Conservation (phyloP, 2,888 invertebrate genomes). For the Ommatoiulus sabulosus region DNA sequence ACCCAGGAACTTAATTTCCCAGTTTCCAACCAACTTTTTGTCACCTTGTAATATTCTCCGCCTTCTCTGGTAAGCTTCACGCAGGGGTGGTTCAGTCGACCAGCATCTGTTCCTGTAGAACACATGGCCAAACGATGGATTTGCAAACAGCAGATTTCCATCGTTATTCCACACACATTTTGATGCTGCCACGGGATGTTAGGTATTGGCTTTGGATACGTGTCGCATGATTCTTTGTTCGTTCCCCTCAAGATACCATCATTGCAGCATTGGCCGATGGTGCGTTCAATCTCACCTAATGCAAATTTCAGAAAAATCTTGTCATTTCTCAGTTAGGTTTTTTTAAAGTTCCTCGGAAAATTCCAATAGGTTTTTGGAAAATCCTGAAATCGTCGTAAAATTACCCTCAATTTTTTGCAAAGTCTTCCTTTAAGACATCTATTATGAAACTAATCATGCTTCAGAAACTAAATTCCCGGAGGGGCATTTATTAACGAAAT, state of each 20-base stretch:
- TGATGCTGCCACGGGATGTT: constrained; percentile 45
- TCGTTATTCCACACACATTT: constrained; percentile 26
- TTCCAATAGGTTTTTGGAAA: too few relatives aligned
- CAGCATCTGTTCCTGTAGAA: constrained; percentile 71
- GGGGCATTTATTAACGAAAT: too few relatives aligned
- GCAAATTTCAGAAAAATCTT: neutral
- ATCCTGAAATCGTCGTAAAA: too few relatives aligned
- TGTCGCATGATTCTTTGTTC: constrained; percentile 48
- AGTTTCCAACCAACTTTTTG: too few relatives aligned
- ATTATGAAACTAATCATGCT: neutral
- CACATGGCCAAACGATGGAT: constrained; percentile 70
- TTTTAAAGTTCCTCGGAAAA: too few relatives aligned
- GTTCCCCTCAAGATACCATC: constrained; percentile 66
- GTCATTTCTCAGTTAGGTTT: neutral
- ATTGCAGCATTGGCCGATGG: constrained; percentile 70
- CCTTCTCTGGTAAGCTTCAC: constrained; percentile 56
- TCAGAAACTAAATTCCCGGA: too few relatives aligned
- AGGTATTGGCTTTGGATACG: constrained; percentile 44
- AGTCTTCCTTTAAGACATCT: too few relatives aligned
- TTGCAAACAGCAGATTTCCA: constrained; percentile 73
- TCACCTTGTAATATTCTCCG: constrained; percentile 63
- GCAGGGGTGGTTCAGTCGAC: constrained; percentile 69
- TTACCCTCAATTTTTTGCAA: too few relatives aligned
- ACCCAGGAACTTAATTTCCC: too few relatives aligned
- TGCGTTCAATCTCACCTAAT: constrained; percentile 21